Base-by-base conservation (phyloP, 92 coral and sea anemone genomes). In the Scolanthus callimorphus region DNA sequence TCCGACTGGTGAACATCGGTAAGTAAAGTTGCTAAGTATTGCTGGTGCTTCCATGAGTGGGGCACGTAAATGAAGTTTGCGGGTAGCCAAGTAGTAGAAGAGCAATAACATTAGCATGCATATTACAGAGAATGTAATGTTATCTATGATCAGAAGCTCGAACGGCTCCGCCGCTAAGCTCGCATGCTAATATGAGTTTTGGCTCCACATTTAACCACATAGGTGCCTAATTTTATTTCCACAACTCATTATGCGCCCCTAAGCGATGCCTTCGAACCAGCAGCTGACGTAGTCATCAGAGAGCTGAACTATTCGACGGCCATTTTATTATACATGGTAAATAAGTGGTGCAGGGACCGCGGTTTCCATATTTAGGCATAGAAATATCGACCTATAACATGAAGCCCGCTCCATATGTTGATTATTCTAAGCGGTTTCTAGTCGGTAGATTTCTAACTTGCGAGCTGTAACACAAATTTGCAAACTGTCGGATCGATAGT, bases 1-100 rank as follows among this genome's bases (percentile, higher is more conserved):
- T 94, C 68, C 96, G 96, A 28, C 71, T 94, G 44, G 99, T 92
- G 25, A 94, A 89, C 63, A 94, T 94, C 65, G 99, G 99, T 94
- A 65, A 94, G 99, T 73, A 11, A 34, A 34, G 43, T 34, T 34
- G 6, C 9, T 34, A 34, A 34, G 9, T 6, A 15, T 34, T 6
- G 6, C 9, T 6, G 15, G 43, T 34, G 43, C 43, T 34, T 6
- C n/a, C n/a, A n/a, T n/a, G n/a, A n/a, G n/a, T n/a, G n/a, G n/a
- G n/a, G n/a, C n/a, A n/a, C 15, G 43, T 34, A 34, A 6, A 15
- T 34, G 43, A 6, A 34, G 15, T 6, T 34, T 34, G 43, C 43
- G 6, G 6, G 43, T 34, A 15, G 43, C 43, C 9, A 34, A 15
- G 15, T 34, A 34, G 43, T 34, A 34, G 43, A 34, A 15, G 43